Base-by-base conservation (phyloP, 2,797 vertebrate species). In the Myotis findleyi region DNA sequence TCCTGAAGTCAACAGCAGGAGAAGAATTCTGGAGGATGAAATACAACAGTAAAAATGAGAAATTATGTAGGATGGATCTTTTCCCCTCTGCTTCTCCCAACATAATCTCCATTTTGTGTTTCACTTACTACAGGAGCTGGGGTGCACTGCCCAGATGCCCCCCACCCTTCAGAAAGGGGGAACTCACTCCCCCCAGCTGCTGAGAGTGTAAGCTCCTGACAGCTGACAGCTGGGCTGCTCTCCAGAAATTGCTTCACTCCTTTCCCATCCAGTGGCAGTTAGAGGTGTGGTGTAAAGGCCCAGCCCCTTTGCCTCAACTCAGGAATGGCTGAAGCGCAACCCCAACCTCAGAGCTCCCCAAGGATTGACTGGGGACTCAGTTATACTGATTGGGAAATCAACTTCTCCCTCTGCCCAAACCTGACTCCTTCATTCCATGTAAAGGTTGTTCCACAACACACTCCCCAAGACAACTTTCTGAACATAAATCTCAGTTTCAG, bases 1-100 rank as follows among this genome's bases (percentile, higher is more conserved):
- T 98, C 97, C 99, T 99, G 98, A 99, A 99, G 98, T 99, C 99
- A 97, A 99, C 99, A 59, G 99, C 98, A 94, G 98, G 98, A 92
- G 98, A 98, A 55, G 94, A 98, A 98, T 98, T 99, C 99, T 99
- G 98, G 86, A 98, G 98, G 86, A 98, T 98, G 90, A 97, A 95
- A 97, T 81, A 97, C 85, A 96, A 87, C 33, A 72, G 49, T 47
- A 64, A 87, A 83, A 68, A 97, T 97, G 68, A 97, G 47, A 97
- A 96, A 87, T 96, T 95, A 93, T 2, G 72, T 72, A 96, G 93
- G 76, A 96, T 73, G 95, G 55, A 68, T 96, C 21, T 82, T 94
- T 94, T 83, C 68, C 83, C 62, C 23, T 68, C 62, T 55, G 82
- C 87, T 92, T 77, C 27, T 85, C 66, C 87, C 3, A 2, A 57